phyloP scores from a whole-genome alignment of 2,888 invertebrate genomes.

The Phyto melanocephala region DNA sequence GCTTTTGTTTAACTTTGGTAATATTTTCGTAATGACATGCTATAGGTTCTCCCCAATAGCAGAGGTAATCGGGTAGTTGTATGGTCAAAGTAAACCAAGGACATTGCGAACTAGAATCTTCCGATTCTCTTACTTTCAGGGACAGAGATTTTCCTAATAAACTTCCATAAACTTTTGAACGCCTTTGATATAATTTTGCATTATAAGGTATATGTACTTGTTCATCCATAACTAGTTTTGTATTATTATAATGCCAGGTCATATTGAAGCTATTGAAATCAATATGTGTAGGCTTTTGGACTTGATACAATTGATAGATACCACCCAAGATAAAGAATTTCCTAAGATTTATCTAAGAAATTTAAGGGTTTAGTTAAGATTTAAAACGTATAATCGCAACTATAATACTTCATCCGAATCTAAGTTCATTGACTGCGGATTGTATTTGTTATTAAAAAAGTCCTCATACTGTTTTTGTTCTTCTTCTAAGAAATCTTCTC shows the following conservation, averaged over 20 bases:
- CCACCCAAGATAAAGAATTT: conserved; percentile 74
- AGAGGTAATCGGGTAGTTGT: conserved; percentile 69
- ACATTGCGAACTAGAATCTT: neutral
- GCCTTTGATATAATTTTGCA: neutral
- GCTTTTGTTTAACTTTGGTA: neutral
- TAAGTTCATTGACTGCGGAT: conserved; percentile 68
- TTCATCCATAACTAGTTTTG: conserved; percentile 61
- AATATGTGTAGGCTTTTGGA: conserved; percentile 69
- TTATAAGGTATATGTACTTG: conserved; percentile 43
- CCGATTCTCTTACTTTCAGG: neutral
- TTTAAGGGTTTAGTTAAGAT: neutral
- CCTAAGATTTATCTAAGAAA: conserved; percentile 73
- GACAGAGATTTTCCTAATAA: neutral
- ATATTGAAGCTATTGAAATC: conserved; percentile 71
- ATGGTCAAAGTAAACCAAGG: conserved; percentile 72
- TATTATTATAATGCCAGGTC: conserved; percentile 70
- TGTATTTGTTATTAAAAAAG: conserved; percentile 66
- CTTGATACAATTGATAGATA: conserved; percentile 72
- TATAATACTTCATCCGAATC: conserved; percentile 68
- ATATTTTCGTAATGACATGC: conserved; percentile 71
- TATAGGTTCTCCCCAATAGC: conserved; percentile 72
- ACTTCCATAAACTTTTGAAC: neutral
- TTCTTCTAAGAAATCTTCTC: conserved; percentile 67
- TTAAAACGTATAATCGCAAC: neutral
- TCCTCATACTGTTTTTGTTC: conserved; percentile 69